Evolutionary conservation across 2,113 vertebrate genomes (phyloP), one percentile per base, ranked within the genome.

Genomic region (Ifrita kowaldi): DNA sequence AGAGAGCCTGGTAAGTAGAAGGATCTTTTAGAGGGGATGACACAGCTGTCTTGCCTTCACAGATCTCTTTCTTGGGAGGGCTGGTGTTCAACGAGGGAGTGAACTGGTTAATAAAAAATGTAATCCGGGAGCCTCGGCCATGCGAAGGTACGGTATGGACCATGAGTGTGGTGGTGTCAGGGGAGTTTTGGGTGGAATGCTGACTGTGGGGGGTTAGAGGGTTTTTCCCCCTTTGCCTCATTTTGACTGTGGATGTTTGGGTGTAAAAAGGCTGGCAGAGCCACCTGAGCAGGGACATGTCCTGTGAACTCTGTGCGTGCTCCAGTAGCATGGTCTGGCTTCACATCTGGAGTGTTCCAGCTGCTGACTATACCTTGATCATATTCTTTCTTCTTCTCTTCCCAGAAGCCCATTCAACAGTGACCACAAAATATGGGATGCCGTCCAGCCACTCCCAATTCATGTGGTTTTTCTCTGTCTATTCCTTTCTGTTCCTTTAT

Each of bases 401-500:
- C 62, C 33, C 97, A 99, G 99, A 98, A 88, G 97, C 98, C 85
- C 99, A 99, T 92, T 68, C 96, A 68, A 96, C 97, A 21, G 97
- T 99, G 96, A 97, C 97, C 90, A 98, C 99, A 92, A 99, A 99
- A 90, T 99, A 99, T 95, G 99, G 99, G 93, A 99, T 99, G 99
- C 99, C 99, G 16, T 99, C 99, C 96, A 99, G 98, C 97, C 99
- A 99, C 95, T 98, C 99, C 90, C 99, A 99, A 91, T 99, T 99
- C 71, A 99, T 99, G 97, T 99, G 99, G 99, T 99, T 99, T 98
- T 99, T 99, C 98, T 99, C 99, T 90, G 98, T 99, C 97, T 99
- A 99, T 96, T 99, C 99, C 95, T 99, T 99, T 98, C 99, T 99
- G 89, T 99, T 99, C 97, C 98, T 99, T 95, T 99, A 99, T 98